phyloP scores from a whole-genome alignment of 2,888 invertebrate species.

The Panzeria rudis region DNA sequence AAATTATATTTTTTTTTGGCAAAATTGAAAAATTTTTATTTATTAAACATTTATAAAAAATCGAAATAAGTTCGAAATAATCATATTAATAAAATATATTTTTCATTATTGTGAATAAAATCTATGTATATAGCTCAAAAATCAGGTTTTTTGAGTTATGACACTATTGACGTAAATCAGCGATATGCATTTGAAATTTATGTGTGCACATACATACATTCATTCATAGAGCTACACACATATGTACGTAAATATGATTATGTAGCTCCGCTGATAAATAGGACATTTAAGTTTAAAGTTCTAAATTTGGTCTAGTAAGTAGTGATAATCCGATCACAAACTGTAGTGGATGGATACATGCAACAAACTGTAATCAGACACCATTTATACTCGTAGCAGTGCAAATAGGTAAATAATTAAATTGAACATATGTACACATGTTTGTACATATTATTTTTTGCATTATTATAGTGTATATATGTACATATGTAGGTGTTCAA shows the following conservation, averaged over 20 bases:
- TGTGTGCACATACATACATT: too few species aligned
- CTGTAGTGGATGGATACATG: conserved; percentile 5
- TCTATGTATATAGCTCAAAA: too few species aligned
- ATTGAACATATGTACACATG: not conserved
- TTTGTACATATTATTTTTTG: not conserved
- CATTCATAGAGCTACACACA: not conserved
- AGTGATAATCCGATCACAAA: conserved; percentile 50
- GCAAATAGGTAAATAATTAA: conserved; percentile 10
- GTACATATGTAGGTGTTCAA: too few species aligned
- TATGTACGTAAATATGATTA: not conserved
- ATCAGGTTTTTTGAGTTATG: too few species aligned
- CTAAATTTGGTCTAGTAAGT: conserved; percentile 32
- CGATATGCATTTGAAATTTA: too few species aligned
- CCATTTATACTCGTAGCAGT: not conserved
- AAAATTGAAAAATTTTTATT: too few species aligned
- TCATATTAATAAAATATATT: too few species aligned
- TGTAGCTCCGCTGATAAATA: not conserved
- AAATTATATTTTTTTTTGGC: too few species aligned
- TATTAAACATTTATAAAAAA: too few species aligned
- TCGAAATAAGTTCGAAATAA: too few species aligned
- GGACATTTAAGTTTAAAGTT: conserved; percentile 16
- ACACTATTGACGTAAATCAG: too few species aligned
- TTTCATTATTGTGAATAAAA: too few species aligned
- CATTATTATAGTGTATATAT: not conserved
- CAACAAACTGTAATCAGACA: conserved; percentile 43